phyloP scores from a whole-genome alignment of 2,113 vertebrate genomes.

The Tychaedon coryphoeus region DNA sequence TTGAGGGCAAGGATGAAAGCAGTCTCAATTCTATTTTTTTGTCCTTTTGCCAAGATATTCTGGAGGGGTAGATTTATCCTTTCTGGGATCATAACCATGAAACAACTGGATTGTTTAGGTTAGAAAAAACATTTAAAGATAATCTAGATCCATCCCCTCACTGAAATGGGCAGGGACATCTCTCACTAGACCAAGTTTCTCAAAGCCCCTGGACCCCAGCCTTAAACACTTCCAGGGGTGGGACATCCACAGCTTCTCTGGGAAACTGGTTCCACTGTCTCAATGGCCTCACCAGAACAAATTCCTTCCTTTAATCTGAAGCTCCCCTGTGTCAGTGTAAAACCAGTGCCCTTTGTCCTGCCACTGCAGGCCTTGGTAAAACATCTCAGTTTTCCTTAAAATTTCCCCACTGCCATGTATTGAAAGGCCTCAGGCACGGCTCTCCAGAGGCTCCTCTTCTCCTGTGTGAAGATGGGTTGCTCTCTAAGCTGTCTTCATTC shows the following conservation, averaged over 20 bases:
- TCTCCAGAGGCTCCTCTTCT: neutral
- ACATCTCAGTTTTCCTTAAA: neutral
- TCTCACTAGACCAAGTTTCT: neutral
- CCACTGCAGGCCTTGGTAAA: neutral
- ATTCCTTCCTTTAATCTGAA: neutral
- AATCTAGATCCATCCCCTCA: neutral
- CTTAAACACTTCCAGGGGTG: no score
- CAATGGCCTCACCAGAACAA: neutral
- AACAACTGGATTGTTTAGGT: neutral
- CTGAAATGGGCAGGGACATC: neutral
- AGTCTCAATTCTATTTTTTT: accelerated
- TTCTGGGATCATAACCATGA: neutral
- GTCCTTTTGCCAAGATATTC: neutral
- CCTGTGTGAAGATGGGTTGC: no score
- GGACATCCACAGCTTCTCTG: neutral
- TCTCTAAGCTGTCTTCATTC: neutral
- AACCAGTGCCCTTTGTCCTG: neutral
- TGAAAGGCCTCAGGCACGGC: neutral
- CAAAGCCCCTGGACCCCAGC: no score
- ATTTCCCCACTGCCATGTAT: neutral
- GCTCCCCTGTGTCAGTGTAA: neutral
- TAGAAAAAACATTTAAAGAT: neutral
- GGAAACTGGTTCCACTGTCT: neutral
- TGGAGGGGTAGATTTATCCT: neutral
- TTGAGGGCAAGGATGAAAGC: neutral